phyloP scores from a whole-genome alignment of 64 coral and sea anemone genomes.

The Acropora tenuis region DNA sequence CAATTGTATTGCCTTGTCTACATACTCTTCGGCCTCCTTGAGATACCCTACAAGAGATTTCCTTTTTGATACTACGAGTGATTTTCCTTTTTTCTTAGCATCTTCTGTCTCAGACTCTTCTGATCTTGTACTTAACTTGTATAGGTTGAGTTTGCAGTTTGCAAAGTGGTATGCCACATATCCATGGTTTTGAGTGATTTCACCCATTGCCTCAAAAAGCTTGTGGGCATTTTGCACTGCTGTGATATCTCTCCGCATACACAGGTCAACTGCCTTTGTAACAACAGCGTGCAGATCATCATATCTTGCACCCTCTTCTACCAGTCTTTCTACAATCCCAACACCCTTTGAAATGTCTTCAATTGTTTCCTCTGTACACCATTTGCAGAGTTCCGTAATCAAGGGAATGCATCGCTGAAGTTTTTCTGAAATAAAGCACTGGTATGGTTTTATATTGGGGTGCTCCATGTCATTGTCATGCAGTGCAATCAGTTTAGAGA shows the following conservation, averaged over 20 bases:
- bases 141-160: slow-evolving; percentile 52
- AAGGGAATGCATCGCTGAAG: background rate
- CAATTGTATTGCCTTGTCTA: slow-evolving; percentile 63
- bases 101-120: too few relatives aligned
- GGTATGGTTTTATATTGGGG: slow-evolving; percentile 5
- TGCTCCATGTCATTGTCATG: slow-evolving; percentile 21
- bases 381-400: slow-evolving; percentile 13
- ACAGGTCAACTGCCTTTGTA: background rate
- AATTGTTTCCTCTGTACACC: slow-evolving; percentile 19
- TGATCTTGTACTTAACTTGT: background rate
- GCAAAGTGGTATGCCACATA: slow-evolving; percentile 63
- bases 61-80: background rate
- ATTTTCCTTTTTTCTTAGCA: too few relatives aligned
- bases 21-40: slow-evolving; percentile 56
- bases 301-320: slow-evolving; percentile 24
- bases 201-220: slow-evolving; percentile 67
- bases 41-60: slow-evolving; percentile 37
- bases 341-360: slow-evolving; percentile 55
- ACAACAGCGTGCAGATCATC: slow-evolving; percentile 1
- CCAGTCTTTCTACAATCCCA: slow-evolving; percentile 33
- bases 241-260: background rate
- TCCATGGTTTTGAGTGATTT: slow-evolving; percentile 29
- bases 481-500: slow-evolving; percentile 13
- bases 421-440: slow-evolving; percentile 18
- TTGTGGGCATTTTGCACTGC: slow-evolving; percentile 52